Base-by-base conservation (phyloP, 64 coral and sea anemone genomes). In the Stylophora pistillata region DNA sequence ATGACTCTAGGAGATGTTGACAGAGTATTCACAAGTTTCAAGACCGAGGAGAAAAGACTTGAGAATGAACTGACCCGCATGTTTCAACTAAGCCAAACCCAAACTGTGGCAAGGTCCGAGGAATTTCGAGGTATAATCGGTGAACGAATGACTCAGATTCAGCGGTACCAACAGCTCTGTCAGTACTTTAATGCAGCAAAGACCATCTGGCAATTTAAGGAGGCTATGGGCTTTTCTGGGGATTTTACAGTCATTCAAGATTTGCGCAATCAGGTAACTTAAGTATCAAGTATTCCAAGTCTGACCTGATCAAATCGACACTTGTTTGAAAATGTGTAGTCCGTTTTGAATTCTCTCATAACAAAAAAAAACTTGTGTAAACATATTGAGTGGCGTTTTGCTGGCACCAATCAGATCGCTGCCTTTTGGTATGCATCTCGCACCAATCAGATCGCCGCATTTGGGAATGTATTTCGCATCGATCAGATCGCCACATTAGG, bases 161-260 rank as follows among this genome's bases (percentile, higher is more conserved):
- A 73, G 0, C 76, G 17, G 13, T 89, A 80, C 60, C 52, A 34
- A 15, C 16, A 78, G 9, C 15, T 79, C 33, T 7, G 76, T 29
- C 2, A 53, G 0, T 74, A 61, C n/a, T 0, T n/a, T 9, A 29
- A 26, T 34, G 61, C 76, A 7, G 62, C 58, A 14, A 59, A 89
- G 1, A 89, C 87, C 37, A 31, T 89, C 23, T 88, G 86, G 86
- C 14, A 78, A 58, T 79, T 89, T 47, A 89, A 89, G 57, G 61
- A 89, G 25, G 58, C 87, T 17, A 63, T 89, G 33, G 52, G 30
- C 13, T 20, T 89, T 66, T 79, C 0, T 11, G 87, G 87, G 17
- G 57, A 89, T 23, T 89, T 89, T 26, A 55, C 12, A 13, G 9
- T 89, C 56, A 17, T 89, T 5, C 26, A 88, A 29, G 52, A 74